Evolutionary conservation across 2,888 invertebrate genomes (phyloP).

Genomic region (Abscondita cerata): DNA sequence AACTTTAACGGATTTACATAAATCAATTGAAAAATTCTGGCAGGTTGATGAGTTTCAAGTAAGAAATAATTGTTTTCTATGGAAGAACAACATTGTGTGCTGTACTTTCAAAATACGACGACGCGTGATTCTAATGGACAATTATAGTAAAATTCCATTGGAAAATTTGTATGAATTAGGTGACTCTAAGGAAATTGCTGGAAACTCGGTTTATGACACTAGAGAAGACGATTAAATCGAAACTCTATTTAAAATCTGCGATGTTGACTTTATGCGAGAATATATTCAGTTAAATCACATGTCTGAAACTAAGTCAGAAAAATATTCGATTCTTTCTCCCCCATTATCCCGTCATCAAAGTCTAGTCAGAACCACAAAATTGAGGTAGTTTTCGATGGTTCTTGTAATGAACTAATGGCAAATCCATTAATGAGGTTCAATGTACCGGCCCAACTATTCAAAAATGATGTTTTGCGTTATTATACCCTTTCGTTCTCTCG

Average conservation of each 20-base stretch:
- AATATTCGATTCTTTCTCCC: conserved; percentile 5
- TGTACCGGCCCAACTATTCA: neutral
- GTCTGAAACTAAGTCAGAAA: too few relatives aligned
- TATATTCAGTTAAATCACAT: conserved; percentile 32
- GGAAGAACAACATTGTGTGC: conserved; percentile 15
- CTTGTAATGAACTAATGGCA: neutral
- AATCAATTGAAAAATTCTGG: too few relatives aligned
- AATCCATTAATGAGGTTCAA: neutral
- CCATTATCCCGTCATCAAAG: neutral
- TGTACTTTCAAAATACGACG: conserved; percentile 12
- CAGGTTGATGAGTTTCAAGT: too few relatives aligned
- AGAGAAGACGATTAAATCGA: conserved; percentile 9
- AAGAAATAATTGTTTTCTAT: neutral
- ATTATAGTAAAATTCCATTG: conserved; percentile 19
- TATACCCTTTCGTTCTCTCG: conserved; percentile 1
- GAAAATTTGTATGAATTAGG: conserved; percentile 9
- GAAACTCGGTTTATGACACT: conserved; percentile 10
- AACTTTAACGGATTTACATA: conserved; percentile 4
- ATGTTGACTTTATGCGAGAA: conserved; percentile 33
- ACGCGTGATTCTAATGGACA: neutral
- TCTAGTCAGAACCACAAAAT: neutral
- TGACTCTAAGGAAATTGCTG: conserved; percentile 10
- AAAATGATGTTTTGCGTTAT: conserved; percentile 2
- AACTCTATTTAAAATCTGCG: conserved; percentile 4
- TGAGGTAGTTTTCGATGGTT: neutral